A percentile compares a stretch with the other conserved stretches of the same genome.
Conservation (phyloP, 2,797 vertebrate species). For the Hippoglossus hippoglossus region DNA sequence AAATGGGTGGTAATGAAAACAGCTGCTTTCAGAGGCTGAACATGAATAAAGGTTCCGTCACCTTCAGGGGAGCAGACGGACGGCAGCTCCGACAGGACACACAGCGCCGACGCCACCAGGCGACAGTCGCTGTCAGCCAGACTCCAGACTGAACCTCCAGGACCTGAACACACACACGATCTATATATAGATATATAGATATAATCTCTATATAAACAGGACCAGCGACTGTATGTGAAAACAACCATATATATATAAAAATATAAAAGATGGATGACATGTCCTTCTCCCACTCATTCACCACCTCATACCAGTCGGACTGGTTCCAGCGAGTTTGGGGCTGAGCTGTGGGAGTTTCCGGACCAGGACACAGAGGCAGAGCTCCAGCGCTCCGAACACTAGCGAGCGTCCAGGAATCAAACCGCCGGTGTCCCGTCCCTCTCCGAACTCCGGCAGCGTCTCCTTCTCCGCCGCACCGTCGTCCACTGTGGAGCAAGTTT, state of each 20-base stretch:
- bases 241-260: no score
- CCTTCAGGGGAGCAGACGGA: conserved; percentile 95
- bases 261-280: no score
- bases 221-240: no score
- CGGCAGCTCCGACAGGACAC: conserved; percentile 91
- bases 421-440: conserved; percentile 94
- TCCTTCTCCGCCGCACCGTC: conserved; percentile 97
- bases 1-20: no score
- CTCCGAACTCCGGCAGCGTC: conserved; percentile 93
- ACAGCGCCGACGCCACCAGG: conserved; percentile 87
- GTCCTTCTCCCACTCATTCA: background rate
- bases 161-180: conserved; percentile 46
- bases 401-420: conserved; percentile 92
- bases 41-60: no score
- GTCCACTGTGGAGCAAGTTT: conserved; percentile 83
- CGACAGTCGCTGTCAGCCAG: conserved; percentile 85
- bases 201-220: no score
- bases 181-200: no score
- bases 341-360: conserved; percentile 93
- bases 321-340: conserved; percentile 88
- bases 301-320: conserved; percentile 42
- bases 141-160: conserved; percentile 77
- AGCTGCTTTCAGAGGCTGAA: no score
- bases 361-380: conserved; percentile 93
- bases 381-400: conserved; percentile 91